Percentiles rank a stretch among this genome's conserved stretches.
phyloP scores from a whole-genome alignment of 2,888 invertebrate genomes.

The Oithona nana region DNA sequence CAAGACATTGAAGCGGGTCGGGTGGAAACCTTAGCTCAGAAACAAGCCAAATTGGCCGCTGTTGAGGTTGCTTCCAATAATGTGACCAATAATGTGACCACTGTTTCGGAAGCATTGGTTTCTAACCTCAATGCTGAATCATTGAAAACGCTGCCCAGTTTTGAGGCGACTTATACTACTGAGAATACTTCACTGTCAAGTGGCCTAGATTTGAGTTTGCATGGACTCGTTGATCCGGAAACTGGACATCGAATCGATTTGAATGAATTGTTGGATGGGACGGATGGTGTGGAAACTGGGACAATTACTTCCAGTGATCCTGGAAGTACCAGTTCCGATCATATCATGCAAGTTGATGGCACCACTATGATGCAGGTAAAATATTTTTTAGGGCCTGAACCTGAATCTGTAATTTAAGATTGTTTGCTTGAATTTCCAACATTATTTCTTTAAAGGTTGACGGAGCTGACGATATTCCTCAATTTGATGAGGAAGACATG shows the following conservation, averaged over 20 bases:
- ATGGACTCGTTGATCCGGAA: not conserved
- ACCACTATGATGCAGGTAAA: not conserved
- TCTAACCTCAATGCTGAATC: not conserved
- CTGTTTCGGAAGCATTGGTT: not conserved
- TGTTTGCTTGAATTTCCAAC: too few relatives aligned
- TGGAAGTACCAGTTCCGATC: not conserved
- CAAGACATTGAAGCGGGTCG: not conserved
- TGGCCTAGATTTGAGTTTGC: not conserved
- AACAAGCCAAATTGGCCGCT: not conserved
- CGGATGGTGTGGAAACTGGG: not conserved
- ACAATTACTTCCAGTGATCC: not conserved
- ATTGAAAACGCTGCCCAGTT: not conserved
- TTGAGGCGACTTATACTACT: not conserved
- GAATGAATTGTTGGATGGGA: not conserved
- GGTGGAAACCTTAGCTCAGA: not conserved
- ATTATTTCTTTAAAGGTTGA: too few relatives aligned
- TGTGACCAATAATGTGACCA: not conserved
- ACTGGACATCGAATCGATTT: not conserved
- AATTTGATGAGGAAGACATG: conserved; percentile 8
- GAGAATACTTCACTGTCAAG: not conserved
- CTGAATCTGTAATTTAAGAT: too few relatives aligned
- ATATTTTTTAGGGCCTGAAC: too few relatives aligned
- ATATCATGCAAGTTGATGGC: conserved; percentile 1
- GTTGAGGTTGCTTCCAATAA: not conserved
- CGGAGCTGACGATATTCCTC: conserved; percentile 8